These are phyloP conservation scores for Coilia nasus DNA, from an alignment of 2,797 vertebrate species.

Conservation along the genomic window DNA sequence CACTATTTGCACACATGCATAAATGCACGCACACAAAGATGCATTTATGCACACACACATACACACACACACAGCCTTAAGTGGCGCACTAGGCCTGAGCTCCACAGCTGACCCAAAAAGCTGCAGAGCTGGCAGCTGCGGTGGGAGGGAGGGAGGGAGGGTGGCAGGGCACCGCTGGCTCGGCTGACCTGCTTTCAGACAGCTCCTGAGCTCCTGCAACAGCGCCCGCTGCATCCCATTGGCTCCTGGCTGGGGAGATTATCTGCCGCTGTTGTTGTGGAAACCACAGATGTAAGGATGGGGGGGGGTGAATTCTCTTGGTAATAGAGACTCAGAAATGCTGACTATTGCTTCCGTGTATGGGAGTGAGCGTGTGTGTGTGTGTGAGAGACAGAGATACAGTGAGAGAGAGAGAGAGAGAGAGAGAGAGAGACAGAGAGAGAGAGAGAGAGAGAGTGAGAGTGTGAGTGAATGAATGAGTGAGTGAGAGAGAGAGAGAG, in stretches of 20 bases:
- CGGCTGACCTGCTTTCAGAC: slow-evolving; percentile 68
- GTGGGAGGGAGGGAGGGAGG: background rate
- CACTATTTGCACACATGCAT: too few relatives aligned
- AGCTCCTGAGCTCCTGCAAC: slow-evolving; percentile 48
- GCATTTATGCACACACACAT: slow-evolving; percentile 18
- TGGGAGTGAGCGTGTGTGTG: too few relatives aligned
- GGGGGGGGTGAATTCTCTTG: slow-evolving; percentile 56
- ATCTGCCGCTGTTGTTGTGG: slow-evolving; percentile 78
- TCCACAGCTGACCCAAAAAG: slow-evolving; percentile 28
- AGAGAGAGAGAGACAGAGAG: slow-evolving; percentile 32
- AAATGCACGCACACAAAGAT: slow-evolving; percentile 11
- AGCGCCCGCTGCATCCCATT: slow-evolving; percentile 57
- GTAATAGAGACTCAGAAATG: slow-evolving; percentile 23
- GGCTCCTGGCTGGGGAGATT: slow-evolving; percentile 66
- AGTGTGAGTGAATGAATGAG: slow-evolving; percentile 35
- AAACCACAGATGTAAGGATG: slow-evolving; percentile 66
- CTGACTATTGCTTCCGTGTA: background rate
- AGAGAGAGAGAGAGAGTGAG: slow-evolving; percentile 42
- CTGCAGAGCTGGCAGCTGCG: background rate
- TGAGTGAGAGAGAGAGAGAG: slow-evolving; percentile 46
- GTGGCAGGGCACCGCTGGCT: slow-evolving; percentile 48
- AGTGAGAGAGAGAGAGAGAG: background rate
- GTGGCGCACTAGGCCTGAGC: slow-evolving; percentile 18
- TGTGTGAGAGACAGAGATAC: background rate
- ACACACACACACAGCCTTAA: background rate